phyloP scores from a whole-genome alignment of 2,888 invertebrate genomes.

The Steromphala cineraria region DNA sequence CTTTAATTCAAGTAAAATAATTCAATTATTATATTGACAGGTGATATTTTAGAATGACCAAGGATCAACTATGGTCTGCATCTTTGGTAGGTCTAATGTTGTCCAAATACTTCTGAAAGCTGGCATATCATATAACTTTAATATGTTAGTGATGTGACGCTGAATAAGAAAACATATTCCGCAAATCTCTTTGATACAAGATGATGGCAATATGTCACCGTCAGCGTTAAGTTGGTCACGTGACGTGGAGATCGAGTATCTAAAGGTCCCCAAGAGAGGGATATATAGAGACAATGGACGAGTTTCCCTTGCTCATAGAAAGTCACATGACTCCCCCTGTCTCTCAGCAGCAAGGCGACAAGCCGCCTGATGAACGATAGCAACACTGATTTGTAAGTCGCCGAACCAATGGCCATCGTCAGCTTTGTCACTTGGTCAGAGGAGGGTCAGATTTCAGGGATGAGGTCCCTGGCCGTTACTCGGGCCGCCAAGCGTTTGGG shows the following conservation, averaged over 20 bases:
- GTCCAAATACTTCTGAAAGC: too few species aligned
- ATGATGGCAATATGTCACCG: neutral
- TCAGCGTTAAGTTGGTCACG: neutral
- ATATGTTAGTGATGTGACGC: too few species aligned
- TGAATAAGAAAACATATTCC: neutral
- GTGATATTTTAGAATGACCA: too few species aligned
- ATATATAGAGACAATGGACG: neutral
- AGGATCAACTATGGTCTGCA: too few species aligned
- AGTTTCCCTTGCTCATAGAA: neutral
- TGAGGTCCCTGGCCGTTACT: neutral
- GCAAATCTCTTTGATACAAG: neutral
- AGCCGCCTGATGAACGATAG: neutral
- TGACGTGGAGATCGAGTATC: too few species aligned
- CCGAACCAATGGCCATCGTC: conserved; percentile 4
- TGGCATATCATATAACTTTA: too few species aligned
- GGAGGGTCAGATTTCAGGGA: neutral
- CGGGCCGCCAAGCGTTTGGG: neutral
- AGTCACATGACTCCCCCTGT: neutral
- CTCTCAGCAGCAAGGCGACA: neutral
- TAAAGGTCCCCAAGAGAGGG: neutral
- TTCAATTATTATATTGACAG: too few species aligned
- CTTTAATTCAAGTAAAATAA: too few species aligned
- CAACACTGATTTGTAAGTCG: neutral
- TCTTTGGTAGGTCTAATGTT: too few species aligned
- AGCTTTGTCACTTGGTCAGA: neutral